Evolutionary conservation across 2,113 vertebrate species (phyloP).

Genomic region (Rhipidura dahli): DNA sequence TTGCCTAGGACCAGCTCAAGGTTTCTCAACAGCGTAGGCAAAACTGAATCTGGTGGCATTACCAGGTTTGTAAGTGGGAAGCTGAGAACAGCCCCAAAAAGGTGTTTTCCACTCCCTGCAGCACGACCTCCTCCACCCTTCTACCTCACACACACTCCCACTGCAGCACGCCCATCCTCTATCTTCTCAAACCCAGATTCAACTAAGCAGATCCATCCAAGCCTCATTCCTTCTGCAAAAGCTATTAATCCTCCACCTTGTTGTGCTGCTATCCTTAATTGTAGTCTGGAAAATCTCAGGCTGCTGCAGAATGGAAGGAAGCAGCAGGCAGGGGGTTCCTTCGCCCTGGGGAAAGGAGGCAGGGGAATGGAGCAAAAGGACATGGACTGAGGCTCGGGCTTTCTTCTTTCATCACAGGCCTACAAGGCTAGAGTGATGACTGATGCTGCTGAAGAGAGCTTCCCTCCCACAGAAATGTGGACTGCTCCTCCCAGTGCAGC

Average conservation of each 20-base stretch:
- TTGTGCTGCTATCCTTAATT: neutral
- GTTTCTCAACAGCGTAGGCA: slow-evolving; percentile 13
- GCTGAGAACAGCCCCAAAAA: neutral
- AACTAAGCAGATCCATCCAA: neutral
- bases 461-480: neutral
- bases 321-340: neutral
- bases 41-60: neutral
- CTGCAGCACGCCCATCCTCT: neutral
- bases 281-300: neutral
- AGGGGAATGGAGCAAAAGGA: neutral
- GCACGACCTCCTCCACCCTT: neutral
- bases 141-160: neutral
- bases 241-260: neutral
- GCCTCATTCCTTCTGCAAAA: neutral
- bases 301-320: neutral
- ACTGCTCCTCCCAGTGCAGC: neutral
- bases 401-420: neutral
- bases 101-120: neutral
- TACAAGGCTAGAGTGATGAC: neutral
- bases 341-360: neutral
- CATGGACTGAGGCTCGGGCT: fast-evolving
- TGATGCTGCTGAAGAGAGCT: neutral
- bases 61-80: neutral
- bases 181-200: neutral
- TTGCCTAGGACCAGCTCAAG: slow-evolving; percentile 9